phyloP scores from a whole-genome alignment of 2,113 vertebrate species.

The Rhipidura dahli region DNA sequence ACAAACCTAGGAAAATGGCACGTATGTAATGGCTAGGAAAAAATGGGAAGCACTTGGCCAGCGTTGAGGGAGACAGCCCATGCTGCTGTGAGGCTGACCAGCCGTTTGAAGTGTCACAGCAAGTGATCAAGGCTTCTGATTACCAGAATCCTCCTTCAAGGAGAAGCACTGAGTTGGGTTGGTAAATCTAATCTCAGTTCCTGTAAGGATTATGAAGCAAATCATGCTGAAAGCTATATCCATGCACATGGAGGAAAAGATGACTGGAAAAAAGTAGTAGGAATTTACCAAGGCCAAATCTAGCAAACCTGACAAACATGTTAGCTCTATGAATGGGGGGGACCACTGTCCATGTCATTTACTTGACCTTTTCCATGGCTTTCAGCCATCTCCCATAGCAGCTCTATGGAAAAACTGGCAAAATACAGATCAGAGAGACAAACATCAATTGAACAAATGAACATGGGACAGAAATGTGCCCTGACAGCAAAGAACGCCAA shows the following conservation, averaged over 20 bases:
- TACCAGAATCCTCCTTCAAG: neutral
- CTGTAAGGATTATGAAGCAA: neutral
- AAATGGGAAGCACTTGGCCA: neutral
- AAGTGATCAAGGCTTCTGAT: neutral
- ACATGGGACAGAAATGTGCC: neutral
- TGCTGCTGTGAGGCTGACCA: neutral
- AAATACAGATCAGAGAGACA: neutral
- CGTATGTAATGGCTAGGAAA: neutral
- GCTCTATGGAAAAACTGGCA: neutral
- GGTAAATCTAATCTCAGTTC: neutral
- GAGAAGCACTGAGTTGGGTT: neutral
- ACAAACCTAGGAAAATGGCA: neutral
- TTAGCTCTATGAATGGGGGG: neutral
- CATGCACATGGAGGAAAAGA: accelerated
- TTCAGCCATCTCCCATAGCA: neutral
- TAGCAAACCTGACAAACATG: neutral
- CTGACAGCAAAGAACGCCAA: neutral
- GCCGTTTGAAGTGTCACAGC: neutral
- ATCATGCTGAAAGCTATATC: neutral
- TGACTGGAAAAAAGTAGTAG: neutral
- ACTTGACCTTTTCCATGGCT: neutral
- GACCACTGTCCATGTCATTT: neutral
- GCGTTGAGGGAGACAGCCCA: neutral
- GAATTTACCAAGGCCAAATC: neutral
- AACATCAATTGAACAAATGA: neutral